Evolutionary conservation across 1,140 invertebrate genomes (phyloP), one percentile per base, ranked within the genome.

Genomic region (Platorchestia sp.): DNA sequence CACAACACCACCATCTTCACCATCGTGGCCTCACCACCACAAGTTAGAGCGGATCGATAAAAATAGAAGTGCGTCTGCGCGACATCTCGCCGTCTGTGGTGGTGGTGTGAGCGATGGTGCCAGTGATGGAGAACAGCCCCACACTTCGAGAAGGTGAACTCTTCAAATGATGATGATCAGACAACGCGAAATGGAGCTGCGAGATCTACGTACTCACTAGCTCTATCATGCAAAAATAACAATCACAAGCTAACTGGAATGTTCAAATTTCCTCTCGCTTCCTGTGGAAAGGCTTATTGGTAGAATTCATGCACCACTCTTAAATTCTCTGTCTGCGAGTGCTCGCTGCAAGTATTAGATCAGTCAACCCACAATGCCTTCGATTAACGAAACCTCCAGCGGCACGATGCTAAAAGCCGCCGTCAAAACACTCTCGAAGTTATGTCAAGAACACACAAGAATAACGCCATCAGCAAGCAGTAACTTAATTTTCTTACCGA

Each of bases 51-150:
- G 41, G 87, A 89, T 89, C 87, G 87, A 89, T 89, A 89, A 89
- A 89, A 89, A 89, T 89, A 89, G 87, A 42, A 89, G 87, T 89
- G 87, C 87, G 87, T 44, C 87, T 89, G 87, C 87, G 87, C 87
- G 87, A 41, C 87, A 44, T 89, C 41, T 89, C 87, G 87, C 87
- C 87, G 87, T 89, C 87, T 89, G 87, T 89, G 87, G 87, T 89
- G 41, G 87, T 89, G 87, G 36, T 36, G 86, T 7, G 7, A 41
- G 41, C 41, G 86, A 86, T 14, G 86, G 87, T 89, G 87, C 27
- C 59, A 36, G 59, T 75, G 59, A 75, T 75, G 59, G 59, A 75
- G 59, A 75, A 75, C 59, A 75, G 27, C 36, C 59, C 59, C 59
- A 75, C 59, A 75, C 59, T 75, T 75, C 59, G 7, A 75, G 59